Base-by-base conservation (phyloP, 2,888 invertebrate species). In the Catocala sponsa region DNA sequence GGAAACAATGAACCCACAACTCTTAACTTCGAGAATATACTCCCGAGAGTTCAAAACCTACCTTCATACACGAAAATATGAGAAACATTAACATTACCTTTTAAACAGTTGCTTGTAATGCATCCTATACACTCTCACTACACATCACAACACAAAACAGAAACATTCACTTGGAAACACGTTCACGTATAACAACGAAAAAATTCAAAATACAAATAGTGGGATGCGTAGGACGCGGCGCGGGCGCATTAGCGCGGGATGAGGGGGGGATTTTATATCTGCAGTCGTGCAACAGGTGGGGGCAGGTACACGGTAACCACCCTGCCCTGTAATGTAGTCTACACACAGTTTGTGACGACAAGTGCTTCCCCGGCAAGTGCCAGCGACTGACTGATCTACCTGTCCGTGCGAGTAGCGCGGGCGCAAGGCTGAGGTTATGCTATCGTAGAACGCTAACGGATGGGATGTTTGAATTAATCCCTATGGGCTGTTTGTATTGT, bases 91-190 rank as follows among this genome's bases (percentile, higher is more conserved):
- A 64, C 52, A 65, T 82, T 90, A 94, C 94, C 94, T 93, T 82
- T 90, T 92, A 75, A 94, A 93, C 59, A 94, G 79, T 74, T 90
- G 90, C 79, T 94, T 94, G 75, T 93, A 94, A 87, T 94, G 94
- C 94, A 94, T 94, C 89, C 91, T 89, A 68, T 62, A 61, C 55
- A 58, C 44, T 64, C 65, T 76, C 79, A 83, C 83, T 81, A 76
- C 81, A 83, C 80, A 76, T 75, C 83, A 84, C 86, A 80, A 71
- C 74, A 81, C 83, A 82, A 76, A 66, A 78, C 82, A 82, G 79
- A 74, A 75, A 72, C 74, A 72, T 66, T 66, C 72, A 72, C 67
- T 57, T 35, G 60, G 38, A 46, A 55, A 69, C 85, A 81, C 89
- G 86, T 84, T 87, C 83, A 77, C 72, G 70, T 67, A 12, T 12